Evolutionary conservation across 2,797 vertebrate species (phyloP), one percentile per base, ranked within the genome.

Genomic region (Urosaurus nigricauda): DNA sequence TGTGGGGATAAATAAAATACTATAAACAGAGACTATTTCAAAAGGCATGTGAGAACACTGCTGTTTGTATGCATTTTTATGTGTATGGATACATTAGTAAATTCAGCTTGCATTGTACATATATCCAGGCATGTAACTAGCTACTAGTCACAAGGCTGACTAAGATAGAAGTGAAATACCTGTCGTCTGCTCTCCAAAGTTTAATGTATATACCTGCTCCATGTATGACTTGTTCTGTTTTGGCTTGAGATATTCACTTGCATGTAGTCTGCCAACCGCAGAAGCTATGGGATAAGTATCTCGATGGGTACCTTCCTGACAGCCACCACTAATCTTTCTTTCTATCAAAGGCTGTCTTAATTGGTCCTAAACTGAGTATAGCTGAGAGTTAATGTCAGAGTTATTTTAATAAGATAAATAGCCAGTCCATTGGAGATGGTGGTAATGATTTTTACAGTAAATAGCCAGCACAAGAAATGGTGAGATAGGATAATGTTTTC

Each of bases 1-100:
- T 19, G 63, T 26, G 81, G 63, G 91, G 84, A 91, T 82, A 93
- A 94, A 91, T 93, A 94, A 92, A 92, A 11, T 21, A 84, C 58
- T 94, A 26, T 86, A 93, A 94, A 91, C 89, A 29, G 88, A 83
- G 58, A 78, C 29, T 89, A 90, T 89, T 91, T 51, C 29, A 87
- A 87, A 90, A 90, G 87, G 87, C 13, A 51, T 29, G 16, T n/a
- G 5, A 58, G 4, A 37, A 13, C 35, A 17, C 14, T 4, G 32
- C 29, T 14, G 21, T 37, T 60, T 16, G 2, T 65, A 51, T 51
- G 21, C 32, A 17, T 75, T 16, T 56, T 13, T 40, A 85, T 73
- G 35, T 40, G 17, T 51, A 70, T 29, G 40, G 19, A 14, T 47
- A 80, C 13, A 21, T n/a, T 29, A 56, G 29, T 81, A 5, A 26